A percentile compares a stretch with the other conserved stretches of the same genome.
phyloP scores from a whole-genome alignment of 2,797 vertebrate genomes.

The Premnoplex brunnescens region DNA sequence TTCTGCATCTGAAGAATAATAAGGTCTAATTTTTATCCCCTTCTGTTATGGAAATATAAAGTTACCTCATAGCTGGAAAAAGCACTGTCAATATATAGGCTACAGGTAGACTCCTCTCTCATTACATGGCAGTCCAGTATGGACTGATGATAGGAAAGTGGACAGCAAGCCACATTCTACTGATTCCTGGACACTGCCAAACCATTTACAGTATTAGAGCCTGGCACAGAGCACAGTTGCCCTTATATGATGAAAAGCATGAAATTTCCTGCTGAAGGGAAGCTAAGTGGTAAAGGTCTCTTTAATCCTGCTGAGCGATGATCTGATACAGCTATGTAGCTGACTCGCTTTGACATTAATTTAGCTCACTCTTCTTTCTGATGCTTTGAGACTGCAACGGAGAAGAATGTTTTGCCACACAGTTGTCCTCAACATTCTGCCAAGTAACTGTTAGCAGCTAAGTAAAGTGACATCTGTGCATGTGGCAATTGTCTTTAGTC shows the following conservation, averaged over 20 bases:
- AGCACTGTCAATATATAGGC: not conserved
- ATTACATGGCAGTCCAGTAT: not conserved
- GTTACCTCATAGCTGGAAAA: not conserved
- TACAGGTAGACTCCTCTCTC: not conserved
- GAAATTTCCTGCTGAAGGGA: not conserved
- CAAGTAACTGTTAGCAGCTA: slow-evolving; percentile 30
- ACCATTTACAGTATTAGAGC: not conserved
- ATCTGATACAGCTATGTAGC: not conserved
- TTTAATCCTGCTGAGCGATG: not conserved
- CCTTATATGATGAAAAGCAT: not conserved
- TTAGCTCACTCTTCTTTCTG: not conserved
- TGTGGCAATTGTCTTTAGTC: slow-evolving; percentile 29
- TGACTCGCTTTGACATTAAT: slow-evolving; percentile 30
- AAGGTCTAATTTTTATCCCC: not conserved
- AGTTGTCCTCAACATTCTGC: slow-evolving; percentile 41
- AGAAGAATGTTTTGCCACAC: slow-evolving; percentile 24
- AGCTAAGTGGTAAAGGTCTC: not conserved
- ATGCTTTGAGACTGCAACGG: not conserved
- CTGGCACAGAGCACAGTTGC: not conserved
- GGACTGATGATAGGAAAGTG: not conserved
- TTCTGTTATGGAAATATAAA: not conserved
- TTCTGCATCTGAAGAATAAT: not conserved
- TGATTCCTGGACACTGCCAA: not conserved
- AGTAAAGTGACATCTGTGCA: slow-evolving; percentile 21
- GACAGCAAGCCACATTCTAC: not conserved